These are phyloP conservation scores for Osmoderma eremita DNA, from an alignment of 2,888 invertebrate species.

Conservation along the genomic window DNA sequence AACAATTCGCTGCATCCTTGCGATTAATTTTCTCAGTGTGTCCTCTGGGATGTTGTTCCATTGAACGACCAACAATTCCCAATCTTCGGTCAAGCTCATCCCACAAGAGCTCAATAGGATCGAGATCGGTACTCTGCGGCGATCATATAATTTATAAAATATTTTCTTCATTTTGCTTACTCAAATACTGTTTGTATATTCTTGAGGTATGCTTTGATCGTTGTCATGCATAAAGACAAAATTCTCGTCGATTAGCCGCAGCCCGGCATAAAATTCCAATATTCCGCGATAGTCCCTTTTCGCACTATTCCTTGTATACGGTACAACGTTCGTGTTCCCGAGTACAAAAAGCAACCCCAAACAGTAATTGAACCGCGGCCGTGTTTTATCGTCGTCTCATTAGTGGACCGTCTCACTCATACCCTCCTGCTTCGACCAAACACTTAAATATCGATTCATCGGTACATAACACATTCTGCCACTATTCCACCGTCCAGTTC, in stretches of 20 bases:
- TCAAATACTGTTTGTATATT: conserved; percentile 14
- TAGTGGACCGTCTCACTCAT: not conserved
- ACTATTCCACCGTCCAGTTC: not conserved
- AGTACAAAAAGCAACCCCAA: conserved; percentile 25
- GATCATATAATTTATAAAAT: not conserved
- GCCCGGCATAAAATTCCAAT: not conserved
- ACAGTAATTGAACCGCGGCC: conserved; percentile 12
- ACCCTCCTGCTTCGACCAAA: not conserved
- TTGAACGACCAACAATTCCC: not conserved
- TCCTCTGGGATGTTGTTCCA: conserved; percentile 6
- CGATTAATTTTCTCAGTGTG: conserved; percentile 5
- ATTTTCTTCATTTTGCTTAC: conserved; percentile 8
- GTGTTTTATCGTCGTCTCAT: not conserved
- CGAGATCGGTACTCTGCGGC: not conserved
- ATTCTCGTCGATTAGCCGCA: no score
- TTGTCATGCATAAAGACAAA: no score
- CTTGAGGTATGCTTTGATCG: not conserved
- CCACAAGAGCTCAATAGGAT: no score
- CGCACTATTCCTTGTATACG: not conserved
- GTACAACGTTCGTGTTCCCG: no score
- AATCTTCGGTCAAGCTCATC: not conserved
- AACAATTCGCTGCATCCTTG: not conserved
- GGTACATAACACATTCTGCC: not conserved
- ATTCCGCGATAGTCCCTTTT: not conserved
- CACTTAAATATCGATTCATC: not conserved